These are phyloP conservation scores for Poeciliopsis prolifica DNA, from an alignment of 2,113 vertebrate genomes.

Conservation along the genomic window DNA sequence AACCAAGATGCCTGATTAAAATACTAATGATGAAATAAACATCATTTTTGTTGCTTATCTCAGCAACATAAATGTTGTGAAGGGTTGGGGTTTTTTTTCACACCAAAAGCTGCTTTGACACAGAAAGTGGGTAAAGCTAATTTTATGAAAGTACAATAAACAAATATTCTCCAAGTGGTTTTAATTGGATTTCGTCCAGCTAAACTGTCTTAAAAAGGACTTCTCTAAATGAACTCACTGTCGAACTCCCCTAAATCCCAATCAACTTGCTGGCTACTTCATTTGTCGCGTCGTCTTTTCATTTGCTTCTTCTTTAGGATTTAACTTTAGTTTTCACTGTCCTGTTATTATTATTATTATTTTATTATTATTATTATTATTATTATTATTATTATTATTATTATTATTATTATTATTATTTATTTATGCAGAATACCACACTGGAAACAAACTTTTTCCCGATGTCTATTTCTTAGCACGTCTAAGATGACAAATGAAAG, in stretches of 20 bases:
- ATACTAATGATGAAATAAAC: slow-evolving; percentile 56
- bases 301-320: not conserved
- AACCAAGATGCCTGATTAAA: slow-evolving; percentile 57
- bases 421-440: not conserved
- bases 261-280: not conserved
- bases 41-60: not conserved
- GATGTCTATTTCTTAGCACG: no score
- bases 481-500: no score
- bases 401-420: not conserved
- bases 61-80: not conserved
- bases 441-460: no score
- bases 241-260: not conserved
- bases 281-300: not conserved
- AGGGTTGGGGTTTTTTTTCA: slow-evolving; percentile 3
- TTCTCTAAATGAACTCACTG: not conserved
- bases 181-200: not conserved
- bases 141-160: not conserved
- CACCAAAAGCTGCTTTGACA: slow-evolving; percentile 1
- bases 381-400: not conserved
- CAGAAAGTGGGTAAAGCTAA: not conserved
- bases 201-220: not conserved
- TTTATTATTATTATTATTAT: not conserved
- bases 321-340: not conserved
- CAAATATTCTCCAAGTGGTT: not conserved
- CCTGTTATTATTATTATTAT: not conserved